Evolutionary conservation across 1,140 invertebrate species (phyloP), one percentile per base, ranked within the genome.

Genomic region (Bactericera cockerelli): DNA sequence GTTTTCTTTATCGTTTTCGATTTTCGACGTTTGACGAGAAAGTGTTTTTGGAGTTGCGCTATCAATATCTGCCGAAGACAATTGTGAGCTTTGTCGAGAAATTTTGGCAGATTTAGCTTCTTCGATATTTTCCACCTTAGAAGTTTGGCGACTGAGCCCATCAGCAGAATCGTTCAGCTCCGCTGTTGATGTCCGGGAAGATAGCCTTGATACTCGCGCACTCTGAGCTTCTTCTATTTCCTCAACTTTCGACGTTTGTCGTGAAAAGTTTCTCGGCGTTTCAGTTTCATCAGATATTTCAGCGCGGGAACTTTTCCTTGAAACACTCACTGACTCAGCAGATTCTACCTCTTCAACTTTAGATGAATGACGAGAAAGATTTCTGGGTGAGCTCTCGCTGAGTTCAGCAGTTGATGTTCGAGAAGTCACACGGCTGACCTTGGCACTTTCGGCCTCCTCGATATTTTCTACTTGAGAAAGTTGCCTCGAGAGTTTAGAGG

Each of bases 301-400:
- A n/a, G 42, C n/a, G n/a, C 22, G 42, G 22, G 42, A 49, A 49
- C n/a, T 19, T 22, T n/a, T 49, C 22, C 42, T 6, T 49, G 38
- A 58, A 67, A 65, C 54, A 53, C 70, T 63, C 62, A 64, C 60
- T 63, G 61, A 11, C 64, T 67, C 11, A 64, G 1, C 2, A 36
- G 64, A 33, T 25, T 67, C 24, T 60, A 57, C n/a, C 11, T 60
- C 21, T 60, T 62, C 64, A 8, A 64, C 58, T 42, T 49, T 49
- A 4, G 42, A 49, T n/a, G 42, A 6, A 6, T 19, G 42, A 19
- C 42, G 42, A n/a, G 42, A 49, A 19, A 49, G 42, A 16, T 49
- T 49, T 16, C 19, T 49, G n/a, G 42, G 42, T 31, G 28, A 6
- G 42, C 8, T 6, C 22, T 49, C 42, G 19, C n/a, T 49, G 4